Evolutionary conservation across 1,140 invertebrate species (phyloP), one percentile per base, ranked within the genome.

Genomic region (Odontomachus brunneus): DNA sequence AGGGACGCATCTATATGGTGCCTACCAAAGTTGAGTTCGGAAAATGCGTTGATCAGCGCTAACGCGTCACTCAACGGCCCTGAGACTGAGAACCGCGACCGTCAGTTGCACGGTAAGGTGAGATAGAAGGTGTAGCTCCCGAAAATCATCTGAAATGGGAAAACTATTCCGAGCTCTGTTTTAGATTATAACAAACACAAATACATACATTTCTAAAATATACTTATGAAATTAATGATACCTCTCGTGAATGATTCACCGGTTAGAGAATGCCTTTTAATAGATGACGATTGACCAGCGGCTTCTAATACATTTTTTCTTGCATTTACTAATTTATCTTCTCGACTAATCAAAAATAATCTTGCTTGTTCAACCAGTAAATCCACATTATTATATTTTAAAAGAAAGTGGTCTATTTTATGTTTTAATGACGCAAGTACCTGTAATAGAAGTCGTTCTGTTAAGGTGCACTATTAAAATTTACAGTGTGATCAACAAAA

Each of bases 381-480:
- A 33, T 95, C 94, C 24, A 96, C 95, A 91, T 97, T 96, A 29
- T 96, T 95, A 15, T 97, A 94, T n/a, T 96, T 96, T 0, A 94
- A 95, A 63, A 98, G 95, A 91, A 96, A 96, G 72, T 96, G 95
- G 92, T 98, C 98, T 80, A 98, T 96, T 93, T 97, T 97, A 83
- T 97, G 97, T 89, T 98, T 97, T n/a, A 98, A 95, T 86, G 96
- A 97, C 84, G 95, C 96, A 88, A 98, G 94, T 84, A 97, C 96
- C 97, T 98, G 88, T 15, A 93, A 94, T 89, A 86, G 71, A 76
- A 87, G 75, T 69, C 22, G 19, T 69, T 82, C 78, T 51, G 49
- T 67, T 48, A 53, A 69, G 44, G 38, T 62, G 73, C 84, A 85
- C 81, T 76, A 88, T 84, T 57, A 67, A 86, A 29, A 59, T 63